These are phyloP conservation scores for Hipparchia sbordonii DNA, from an alignment of 2,888 invertebrate genomes.

Conservation along the genomic window DNA sequence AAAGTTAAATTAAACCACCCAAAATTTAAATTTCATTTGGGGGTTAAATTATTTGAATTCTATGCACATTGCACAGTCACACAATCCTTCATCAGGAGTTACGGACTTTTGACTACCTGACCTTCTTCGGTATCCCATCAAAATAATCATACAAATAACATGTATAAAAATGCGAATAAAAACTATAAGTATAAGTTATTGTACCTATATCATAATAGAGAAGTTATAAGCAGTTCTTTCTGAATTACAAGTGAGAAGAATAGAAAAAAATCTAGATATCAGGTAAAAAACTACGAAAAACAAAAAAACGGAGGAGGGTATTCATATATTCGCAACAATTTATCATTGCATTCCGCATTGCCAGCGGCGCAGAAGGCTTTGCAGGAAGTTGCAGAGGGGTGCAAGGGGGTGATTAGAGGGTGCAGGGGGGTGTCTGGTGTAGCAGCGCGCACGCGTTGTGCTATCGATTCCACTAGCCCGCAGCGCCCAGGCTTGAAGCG, in stretches of 20 bases:
- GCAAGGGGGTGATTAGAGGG: constrained; percentile 16
- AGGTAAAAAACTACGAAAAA: not conserved
- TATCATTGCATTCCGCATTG: constrained; percentile 41
- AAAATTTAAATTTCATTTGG: no score
- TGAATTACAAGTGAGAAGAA: not conserved
- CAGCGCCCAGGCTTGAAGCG: constrained; percentile 19
- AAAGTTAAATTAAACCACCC: no score
- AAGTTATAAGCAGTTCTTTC: no score
- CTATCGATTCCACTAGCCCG: constrained; percentile 42
- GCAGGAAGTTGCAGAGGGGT: constrained; percentile 42
- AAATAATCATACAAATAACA: no score
- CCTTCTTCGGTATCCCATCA: no score
- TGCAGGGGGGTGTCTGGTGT: constrained; percentile 3
- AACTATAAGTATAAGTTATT: no score
- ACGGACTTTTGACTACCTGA: not conserved
- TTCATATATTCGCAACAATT: constrained; percentile 27
- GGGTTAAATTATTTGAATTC: no score
- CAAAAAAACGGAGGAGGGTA: not conserved
- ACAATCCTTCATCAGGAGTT: no score
- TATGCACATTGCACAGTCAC: no score
- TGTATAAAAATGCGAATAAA: no score
- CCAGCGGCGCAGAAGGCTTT: constrained; percentile 44
- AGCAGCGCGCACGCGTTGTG: constrained; percentile 41
- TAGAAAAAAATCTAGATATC: not conserved
- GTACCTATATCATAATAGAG: no score